phyloP scores from a whole-genome alignment of 2,113 vertebrate genomes.

The Siniperca chuatsi region DNA sequence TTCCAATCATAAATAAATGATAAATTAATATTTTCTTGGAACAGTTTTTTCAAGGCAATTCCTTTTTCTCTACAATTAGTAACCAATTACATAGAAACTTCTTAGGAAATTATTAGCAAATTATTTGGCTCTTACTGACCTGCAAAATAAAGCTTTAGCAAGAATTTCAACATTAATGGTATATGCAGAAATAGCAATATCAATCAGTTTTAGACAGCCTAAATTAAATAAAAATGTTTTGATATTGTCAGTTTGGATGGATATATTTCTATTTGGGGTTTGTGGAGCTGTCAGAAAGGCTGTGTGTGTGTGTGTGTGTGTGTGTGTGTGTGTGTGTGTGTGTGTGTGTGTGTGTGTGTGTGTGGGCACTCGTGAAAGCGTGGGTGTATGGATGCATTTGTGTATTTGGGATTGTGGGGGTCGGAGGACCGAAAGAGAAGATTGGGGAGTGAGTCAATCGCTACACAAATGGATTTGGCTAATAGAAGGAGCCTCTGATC shows the following conservation, averaged over 20 bases:
- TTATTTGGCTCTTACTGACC: no score
- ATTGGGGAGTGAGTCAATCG: slow-evolving; percentile 84
- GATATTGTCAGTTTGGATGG: background rate
- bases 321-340: slow-evolving; percentile 1
- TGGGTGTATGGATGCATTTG: slow-evolving; percentile 36
- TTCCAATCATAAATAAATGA: background rate
- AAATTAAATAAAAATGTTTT: background rate
- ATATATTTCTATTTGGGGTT: slow-evolving; percentile 15
- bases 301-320: background rate
- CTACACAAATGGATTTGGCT: slow-evolving; percentile 86
- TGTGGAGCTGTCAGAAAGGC: slow-evolving; percentile 17
- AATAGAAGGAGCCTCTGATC: slow-evolving; percentile 86
- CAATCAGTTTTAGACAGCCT: background rate
- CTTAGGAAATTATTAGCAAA: background rate
- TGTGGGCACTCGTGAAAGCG: slow-evolving; percentile 15
- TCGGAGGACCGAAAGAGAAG: slow-evolving; percentile 61
- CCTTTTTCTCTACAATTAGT: background rate
- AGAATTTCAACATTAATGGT: background rate
- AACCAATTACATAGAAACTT: background rate
- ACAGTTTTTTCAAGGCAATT: background rate
- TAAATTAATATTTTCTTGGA: background rate
- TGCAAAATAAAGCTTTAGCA: background rate
- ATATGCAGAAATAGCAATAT: background rate
- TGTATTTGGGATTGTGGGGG: slow-evolving; percentile 62
- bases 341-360: background rate